Percentiles rank a stretch among this genome's conserved stretches.
Evolutionary conservation across 2,888 invertebrate genomes (phyloP).

Genomic region (Agrotis clavis): DNA sequence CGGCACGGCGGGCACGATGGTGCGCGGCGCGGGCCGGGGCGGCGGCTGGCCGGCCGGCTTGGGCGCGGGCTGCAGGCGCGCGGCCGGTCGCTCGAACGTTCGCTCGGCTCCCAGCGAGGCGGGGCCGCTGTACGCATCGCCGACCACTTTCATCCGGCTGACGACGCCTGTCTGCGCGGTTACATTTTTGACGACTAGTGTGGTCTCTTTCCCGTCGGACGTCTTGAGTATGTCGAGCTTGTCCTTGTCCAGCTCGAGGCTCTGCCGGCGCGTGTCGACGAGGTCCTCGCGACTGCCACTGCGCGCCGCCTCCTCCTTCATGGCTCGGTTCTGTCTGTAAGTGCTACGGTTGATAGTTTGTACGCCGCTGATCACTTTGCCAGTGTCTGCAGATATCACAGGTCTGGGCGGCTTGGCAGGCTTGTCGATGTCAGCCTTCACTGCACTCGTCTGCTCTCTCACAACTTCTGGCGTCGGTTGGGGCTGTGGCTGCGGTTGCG

Average conservation of each 20-base stretch:
- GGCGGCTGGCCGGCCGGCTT: slow-evolving; percentile 69
- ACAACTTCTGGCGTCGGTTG: slow-evolving; percentile 63
- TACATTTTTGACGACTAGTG: slow-evolving; percentile 81
- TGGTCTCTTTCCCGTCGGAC: slow-evolving; percentile 75
- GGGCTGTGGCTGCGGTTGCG: slow-evolving; percentile 62
- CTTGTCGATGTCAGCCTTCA: slow-evolving; percentile 83
- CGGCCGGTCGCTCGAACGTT: slow-evolving; percentile 55
- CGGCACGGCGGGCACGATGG: slow-evolving; percentile 75
- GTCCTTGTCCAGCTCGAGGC: slow-evolving; percentile 91
- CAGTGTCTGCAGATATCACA: slow-evolving; percentile 85
- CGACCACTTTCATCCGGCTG: slow-evolving; percentile 84
- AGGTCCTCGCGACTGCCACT: slow-evolving; percentile 85
- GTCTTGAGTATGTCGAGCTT: slow-evolving; percentile 76
- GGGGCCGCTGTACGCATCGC: slow-evolving; percentile 80
- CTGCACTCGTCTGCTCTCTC: slow-evolving; percentile 70
- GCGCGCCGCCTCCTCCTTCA: slow-evolving; percentile 85
- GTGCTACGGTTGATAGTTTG: slow-evolving; percentile 92
- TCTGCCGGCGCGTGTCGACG: slow-evolving; percentile 87
- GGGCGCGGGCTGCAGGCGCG: slow-evolving; percentile 63
- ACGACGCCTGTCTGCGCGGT: slow-evolving; percentile 87
- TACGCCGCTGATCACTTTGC: slow-evolving; percentile 89
- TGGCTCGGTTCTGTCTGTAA: slow-evolving; percentile 88
- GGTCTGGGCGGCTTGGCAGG: slow-evolving; percentile 93
- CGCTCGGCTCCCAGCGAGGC: slow-evolving; percentile 77
- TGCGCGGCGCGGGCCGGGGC: slow-evolving; percentile 87